These are phyloP conservation scores for Pygathrix nemaeus DNA, from an alignment of 2,113 vertebrate species.

Conservation along the genomic window DNA sequence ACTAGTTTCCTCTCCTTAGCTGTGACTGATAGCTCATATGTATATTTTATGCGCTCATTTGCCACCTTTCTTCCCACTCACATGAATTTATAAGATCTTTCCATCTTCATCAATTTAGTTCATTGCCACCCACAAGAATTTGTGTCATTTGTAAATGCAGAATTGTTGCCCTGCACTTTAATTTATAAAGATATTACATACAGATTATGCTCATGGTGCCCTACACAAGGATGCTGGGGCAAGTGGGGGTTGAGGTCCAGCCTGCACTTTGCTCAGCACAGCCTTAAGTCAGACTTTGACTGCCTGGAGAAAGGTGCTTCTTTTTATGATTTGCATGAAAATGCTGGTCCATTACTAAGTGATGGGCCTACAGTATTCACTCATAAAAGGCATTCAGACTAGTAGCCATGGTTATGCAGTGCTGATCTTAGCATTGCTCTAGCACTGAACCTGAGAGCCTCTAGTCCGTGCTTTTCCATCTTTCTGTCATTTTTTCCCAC, in stretches of 20 bases:
- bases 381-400: neutral
- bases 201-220: neutral
- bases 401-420: neutral
- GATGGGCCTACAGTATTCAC: neutral
- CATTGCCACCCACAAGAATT: slow-evolving; percentile 44
- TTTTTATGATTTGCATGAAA: neutral
- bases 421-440: neutral
- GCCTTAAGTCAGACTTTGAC: neutral
- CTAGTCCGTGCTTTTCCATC: neutral
- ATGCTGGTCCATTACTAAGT: neutral
- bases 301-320: neutral
- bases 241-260: neutral
- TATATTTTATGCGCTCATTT: slow-evolving; percentile 38
- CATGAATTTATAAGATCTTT: slow-evolving; percentile 37
- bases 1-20: neutral
- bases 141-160: slow-evolving; percentile 46
- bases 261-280: neutral
- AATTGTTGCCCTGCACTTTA: slow-evolving; percentile 43
- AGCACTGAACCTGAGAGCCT: neutral
- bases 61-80: slow-evolving; percentile 55
- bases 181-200: neutral
- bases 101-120: slow-evolving; percentile 6
- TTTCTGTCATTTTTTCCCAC: slow-evolving; percentile 17
- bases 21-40: slow-evolving; percentile 10
- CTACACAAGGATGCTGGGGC: neutral